Conservation (phyloP, 2,113 vertebrate species). For the Centropristis striata region DNA sequence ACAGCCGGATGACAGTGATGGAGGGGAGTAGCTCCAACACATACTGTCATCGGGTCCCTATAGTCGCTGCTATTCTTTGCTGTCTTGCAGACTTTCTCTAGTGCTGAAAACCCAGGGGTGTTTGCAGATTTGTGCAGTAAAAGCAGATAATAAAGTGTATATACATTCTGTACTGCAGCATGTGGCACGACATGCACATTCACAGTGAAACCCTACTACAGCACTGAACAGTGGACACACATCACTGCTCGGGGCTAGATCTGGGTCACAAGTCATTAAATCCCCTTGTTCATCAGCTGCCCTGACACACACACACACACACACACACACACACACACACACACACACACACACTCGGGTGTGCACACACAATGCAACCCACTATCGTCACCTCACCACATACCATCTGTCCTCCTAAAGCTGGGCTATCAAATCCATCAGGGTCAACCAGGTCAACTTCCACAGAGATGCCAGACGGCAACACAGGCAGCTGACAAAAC, state of each 20-base stretch:
- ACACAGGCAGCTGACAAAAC: conserved; percentile 60
- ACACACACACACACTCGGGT: conserved; percentile 43
- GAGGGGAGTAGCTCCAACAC: conserved; percentile 36
- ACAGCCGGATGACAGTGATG: conserved; percentile 67
- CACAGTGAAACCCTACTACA: not conserved
- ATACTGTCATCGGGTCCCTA: conserved; percentile 26
- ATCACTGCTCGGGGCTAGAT: conserved; percentile 58
- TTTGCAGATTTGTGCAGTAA: conserved; percentile 25
- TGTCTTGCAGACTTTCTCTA: conserved; percentile 22
- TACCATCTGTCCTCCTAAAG: conserved; percentile 84
- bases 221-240: conserved; percentile 46
- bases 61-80: conserved; percentile 16
- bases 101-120: not conserved
- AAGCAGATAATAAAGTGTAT: conserved; percentile 25
- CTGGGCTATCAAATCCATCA: conserved; percentile 78
- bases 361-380: conserved; percentile 25
- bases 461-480: conserved; percentile 55
- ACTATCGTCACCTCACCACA: conserved; percentile 67
- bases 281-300: conserved; percentile 77
- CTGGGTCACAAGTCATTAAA: conserved; percentile 82
- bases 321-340: conserved; percentile 20
- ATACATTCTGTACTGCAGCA: not conserved
- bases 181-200: not conserved
- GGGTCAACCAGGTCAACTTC: conserved; percentile 72
- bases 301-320: conserved; percentile 38